Evolutionary conservation across 2,888 invertebrate genomes (phyloP).

Genomic region (Exephanes ischioxanthus): DNA sequence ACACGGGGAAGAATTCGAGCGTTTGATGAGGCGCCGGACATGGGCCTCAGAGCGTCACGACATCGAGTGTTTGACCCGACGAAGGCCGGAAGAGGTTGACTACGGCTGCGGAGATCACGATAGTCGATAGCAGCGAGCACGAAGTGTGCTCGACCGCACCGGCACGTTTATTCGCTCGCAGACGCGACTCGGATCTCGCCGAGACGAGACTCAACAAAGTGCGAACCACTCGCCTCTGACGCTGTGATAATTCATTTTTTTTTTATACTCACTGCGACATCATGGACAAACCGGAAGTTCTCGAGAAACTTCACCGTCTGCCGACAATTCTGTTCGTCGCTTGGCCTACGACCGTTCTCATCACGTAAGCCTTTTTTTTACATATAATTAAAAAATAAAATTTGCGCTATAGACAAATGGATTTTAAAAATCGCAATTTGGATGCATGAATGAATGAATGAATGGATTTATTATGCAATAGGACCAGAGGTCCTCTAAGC

Average conservation of each 20-base stretch:
- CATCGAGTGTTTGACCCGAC: conserved; percentile 40
- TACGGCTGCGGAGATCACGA: conserved; percentile 37
- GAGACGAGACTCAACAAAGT: conserved; percentile 24
- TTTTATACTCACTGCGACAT: not conserved
- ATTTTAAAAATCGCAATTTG: not conserved
- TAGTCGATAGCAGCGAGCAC: conserved; percentile 24
- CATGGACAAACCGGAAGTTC: conserved; percentile 76
- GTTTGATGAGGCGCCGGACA: conserved; percentile 36
- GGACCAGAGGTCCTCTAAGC: too few relatives aligned
- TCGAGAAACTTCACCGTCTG: conserved; percentile 77
- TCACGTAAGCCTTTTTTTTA: conserved; percentile 75
- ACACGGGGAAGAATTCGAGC: conserved; percentile 19
- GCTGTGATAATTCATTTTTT: conserved; percentile 6
- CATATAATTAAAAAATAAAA: conserved; percentile 2
- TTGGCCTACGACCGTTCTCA: conserved; percentile 75
- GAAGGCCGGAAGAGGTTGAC: conserved; percentile 65
- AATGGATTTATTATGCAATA: too few relatives aligned
- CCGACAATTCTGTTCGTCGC: conserved; percentile 77
- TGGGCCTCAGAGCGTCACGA: conserved; percentile 15
- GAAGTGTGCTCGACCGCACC: conserved; percentile 5
- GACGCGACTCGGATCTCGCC: conserved; percentile 47
- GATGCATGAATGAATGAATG: too few relatives aligned
- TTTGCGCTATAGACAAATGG: not conserved
- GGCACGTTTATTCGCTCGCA: conserved; percentile 25
- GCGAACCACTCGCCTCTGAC: not conserved